Base-by-base conservation (phyloP, 2,113 vertebrate genomes). In the Orycteropus afer region DNA sequence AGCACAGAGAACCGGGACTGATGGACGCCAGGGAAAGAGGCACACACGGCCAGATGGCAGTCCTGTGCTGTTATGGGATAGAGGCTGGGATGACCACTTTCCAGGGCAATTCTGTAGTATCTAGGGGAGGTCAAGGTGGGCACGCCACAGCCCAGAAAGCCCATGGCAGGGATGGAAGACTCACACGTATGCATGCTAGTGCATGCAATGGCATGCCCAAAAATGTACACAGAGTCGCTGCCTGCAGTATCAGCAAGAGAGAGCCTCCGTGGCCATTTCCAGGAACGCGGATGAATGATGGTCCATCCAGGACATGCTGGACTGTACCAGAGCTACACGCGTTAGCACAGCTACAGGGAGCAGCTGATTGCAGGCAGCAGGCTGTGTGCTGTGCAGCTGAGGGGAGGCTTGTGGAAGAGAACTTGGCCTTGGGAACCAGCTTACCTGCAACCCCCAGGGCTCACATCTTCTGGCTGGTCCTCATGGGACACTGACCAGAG, bases 131-230 rank as follows among this genome's bases (percentile, higher is more conserved):
- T 12, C 20, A 49, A 23, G 13, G n/a, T 0, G 25, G 55, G 34
- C 29, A 15, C 32, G 27, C 20, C 49, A 49, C 25, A 25, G 17
- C 12, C 22, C 32, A 20, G 13, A 32, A 22, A 22, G 42, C 14
- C 34, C 23, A 40, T 1, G 7, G 22, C n/a, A 25, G 78, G 65
- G 22, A 59, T 23, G 15, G 12, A 47, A 71, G 32, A 32, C 25
- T 34, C 47, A 40, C 0, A 32, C 15, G 4, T 3, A 0, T 29
- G 17, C 51, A 59, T 2, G 7, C 0, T 7, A 11, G 49, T 51
- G 55, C 55, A 57, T 22, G 55, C 55, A 15, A 22, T 11, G 10
- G 49, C 59, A 78, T 27, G 59, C 12, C 34, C 20, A 15, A 57
- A 73, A 40, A 12, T 2, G 17, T 49, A 17, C 0, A 3, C 25